Percentiles rank a stretch among this genome's conserved stretches.
phyloP scores from a whole-genome alignment of 2,888 invertebrate species.

The Pristionchus arcanus region DNA sequence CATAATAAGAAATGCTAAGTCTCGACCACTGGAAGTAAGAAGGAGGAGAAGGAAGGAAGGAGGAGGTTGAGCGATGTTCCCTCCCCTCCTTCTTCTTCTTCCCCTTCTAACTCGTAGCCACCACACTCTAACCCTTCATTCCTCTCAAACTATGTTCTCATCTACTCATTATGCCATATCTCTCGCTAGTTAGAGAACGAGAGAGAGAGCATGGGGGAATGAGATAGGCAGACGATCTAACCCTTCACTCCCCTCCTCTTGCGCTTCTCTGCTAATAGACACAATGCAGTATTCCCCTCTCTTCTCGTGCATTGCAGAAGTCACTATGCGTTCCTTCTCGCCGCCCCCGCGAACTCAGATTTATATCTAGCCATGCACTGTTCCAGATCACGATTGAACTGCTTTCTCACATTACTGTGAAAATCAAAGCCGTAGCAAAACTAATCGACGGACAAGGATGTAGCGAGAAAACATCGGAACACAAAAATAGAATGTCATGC shows the following conservation, averaged over 20 bases:
- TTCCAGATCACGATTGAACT: no score
- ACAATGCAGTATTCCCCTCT: background rate
- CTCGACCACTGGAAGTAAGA: background rate
- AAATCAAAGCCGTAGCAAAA: no score
- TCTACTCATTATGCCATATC: no score
- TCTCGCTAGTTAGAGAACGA: no score
- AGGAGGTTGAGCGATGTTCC: conserved; percentile 10
- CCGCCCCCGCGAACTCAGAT: background rate
- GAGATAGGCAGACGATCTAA: no score
- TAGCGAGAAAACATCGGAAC: no score
- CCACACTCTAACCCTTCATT: background rate
- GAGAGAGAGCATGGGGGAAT: no score
- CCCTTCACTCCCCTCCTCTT: background rate
- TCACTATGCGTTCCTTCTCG: background rate
- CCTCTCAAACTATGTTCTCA: no score
- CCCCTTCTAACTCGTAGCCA: background rate
- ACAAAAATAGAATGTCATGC: no score
- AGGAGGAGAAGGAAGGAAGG: background rate
- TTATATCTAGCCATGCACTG: no score
- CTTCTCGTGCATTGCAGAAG: conserved; percentile 25
- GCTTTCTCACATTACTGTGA: no score
- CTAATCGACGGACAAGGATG: no score
- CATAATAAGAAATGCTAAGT: background rate
- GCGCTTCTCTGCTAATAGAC: conserved; percentile 28
- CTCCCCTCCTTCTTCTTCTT: background rate